phyloP scores from a whole-genome alignment of 2,113 vertebrate species.

The Passer montanus region DNA sequence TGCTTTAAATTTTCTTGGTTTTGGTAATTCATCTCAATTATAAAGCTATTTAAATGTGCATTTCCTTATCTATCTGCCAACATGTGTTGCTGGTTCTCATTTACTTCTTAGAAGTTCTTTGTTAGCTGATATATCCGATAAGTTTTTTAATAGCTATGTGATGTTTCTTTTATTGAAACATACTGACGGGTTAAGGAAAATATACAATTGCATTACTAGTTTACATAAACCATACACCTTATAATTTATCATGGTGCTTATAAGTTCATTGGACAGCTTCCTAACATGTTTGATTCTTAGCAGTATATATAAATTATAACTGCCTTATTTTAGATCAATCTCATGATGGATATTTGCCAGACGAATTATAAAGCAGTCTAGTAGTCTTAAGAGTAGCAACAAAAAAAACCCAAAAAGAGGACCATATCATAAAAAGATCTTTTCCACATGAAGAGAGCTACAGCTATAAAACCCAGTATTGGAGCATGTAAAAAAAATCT shows the following conservation, averaged over 20 bases:
- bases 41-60: slow-evolving; percentile 26
- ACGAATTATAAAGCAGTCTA: neutral
- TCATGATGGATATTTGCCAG: neutral
- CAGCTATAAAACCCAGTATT: neutral
- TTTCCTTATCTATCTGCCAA: neutral
- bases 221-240: neutral
- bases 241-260: neutral
- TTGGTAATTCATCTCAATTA: slow-evolving; percentile 13
- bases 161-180: slow-evolving; percentile 32
- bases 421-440: neutral
- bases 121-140: slow-evolving; percentile 21
- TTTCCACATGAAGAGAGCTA: neutral
- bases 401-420: neutral
- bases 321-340: neutral
- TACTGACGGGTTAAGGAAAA: slow-evolving; percentile 8
- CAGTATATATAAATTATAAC: neutral
- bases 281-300: neutral
- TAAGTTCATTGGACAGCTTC: neutral
- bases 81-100: neutral
- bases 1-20: neutral
- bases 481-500: neutral
- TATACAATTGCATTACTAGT: neutral
- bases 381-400: neutral
- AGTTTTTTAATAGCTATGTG: slow-evolving; percentile 25
- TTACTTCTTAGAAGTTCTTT: slow-evolving; percentile 32